Evolutionary conservation across 2,113 vertebrate genomes (phyloP), one percentile per base, ranked within the genome.

Genomic region (Siniperca chuatsi): DNA sequence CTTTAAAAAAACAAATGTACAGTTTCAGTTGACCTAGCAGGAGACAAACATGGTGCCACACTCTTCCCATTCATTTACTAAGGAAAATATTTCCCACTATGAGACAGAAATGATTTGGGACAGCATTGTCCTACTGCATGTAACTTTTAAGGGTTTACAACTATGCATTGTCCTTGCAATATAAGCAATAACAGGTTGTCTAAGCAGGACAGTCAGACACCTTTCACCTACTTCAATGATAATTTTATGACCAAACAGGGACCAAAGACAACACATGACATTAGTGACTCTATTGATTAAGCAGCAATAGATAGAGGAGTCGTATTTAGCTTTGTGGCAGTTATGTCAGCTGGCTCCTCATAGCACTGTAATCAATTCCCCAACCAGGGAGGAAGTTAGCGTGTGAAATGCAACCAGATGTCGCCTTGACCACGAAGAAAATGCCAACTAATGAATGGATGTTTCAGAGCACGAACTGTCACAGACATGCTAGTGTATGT

Each of bases 351-450:
- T 57, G 37, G 16, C 4, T 42, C 0, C 50, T 72, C 48, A 42
- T 4, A 23, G 57, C 54, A 25, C 25, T 62, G 13, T 1, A 8
- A 66, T 81, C 69, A 37, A 78, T 35, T 2, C 6, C 33, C 74
- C 46, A 42, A 35, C 4, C 33, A 9, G 67, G 48, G 1, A 71
- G 70, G 81, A 84, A 77, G 86, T 79, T 3, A 40, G 83, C n/a
- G 29, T 42, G 12, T 11, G 23, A 75, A 69, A 81, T 12, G 8
- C 23, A 42, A 50, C 71, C 68, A 64, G 29, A 20, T 60, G 74
- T 57, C 68, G 35, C 1, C 50, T 15, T 46, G 4, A 58, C 64
- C 54, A 33, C 6, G 8, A 60, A 42, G 4, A 16, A 8, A 44
- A 65, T 55, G 46, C 4, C 1, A 7, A 8, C 2, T 5, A 20